Percentiles rank a stretch among this genome's conserved stretches.
These are phyloP conservation scores for Leptobrachium ailaonicum DNA, from an alignment of 2,113 vertebrate species.

Conservation along the genomic window DNA sequence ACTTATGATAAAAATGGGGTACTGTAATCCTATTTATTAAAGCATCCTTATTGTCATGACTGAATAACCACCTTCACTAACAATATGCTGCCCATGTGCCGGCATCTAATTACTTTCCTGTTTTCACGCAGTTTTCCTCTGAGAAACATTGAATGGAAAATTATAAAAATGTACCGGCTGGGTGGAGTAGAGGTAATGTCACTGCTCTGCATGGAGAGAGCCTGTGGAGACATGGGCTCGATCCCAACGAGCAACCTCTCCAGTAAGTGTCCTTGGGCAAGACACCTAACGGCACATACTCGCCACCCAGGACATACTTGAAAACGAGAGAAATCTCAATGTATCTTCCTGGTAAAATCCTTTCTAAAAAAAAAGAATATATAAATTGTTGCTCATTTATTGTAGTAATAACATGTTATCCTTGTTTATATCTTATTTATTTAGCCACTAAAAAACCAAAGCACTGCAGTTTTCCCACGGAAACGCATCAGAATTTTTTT, in stretches of 20 bases:
- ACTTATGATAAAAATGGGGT: no score
- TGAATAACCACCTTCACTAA: neutral
- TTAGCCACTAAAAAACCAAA: constrained; percentile 25
- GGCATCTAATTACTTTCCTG: neutral
- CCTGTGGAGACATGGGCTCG: no score
- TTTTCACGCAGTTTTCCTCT: constrained; percentile 4
- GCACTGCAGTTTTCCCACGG: constrained; percentile 66
- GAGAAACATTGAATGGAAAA: neutral
- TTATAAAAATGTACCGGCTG: neutral
- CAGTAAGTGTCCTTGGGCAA: no score
- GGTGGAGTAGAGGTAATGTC: no score
- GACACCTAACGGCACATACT: no score
- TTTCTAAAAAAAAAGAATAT: neutral
- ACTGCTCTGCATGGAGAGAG: no score
- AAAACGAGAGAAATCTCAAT: no score
- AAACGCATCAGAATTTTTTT: neutral
- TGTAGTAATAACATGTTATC: neutral
- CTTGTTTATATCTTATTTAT: neutral
- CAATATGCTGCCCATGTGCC: neutral
- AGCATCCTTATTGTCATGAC: no score
- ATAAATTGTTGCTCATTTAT: neutral
- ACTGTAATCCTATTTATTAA: no score
- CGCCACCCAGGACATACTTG: no score
- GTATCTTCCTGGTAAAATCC: no score
- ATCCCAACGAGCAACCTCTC: no score